A percentile compares a stretch with the other conserved stretches of the same genome.
phyloP scores from a whole-genome alignment of 2,888 invertebrate species.

The Brassicogethes aeneus region DNA sequence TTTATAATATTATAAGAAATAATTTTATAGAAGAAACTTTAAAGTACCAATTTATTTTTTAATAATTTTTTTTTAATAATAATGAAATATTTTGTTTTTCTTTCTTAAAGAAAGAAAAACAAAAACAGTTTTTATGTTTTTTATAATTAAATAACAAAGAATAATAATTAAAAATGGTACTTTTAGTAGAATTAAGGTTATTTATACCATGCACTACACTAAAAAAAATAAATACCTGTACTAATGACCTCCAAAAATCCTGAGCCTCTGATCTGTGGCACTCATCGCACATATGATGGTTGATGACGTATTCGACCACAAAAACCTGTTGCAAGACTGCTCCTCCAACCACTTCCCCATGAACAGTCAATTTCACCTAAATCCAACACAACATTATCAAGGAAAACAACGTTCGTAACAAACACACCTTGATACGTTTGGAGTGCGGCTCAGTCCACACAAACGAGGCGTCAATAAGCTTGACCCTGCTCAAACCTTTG shows the following conservation, averaged over 20 bases:
- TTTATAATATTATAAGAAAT: no score
- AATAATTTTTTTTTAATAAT: no score
- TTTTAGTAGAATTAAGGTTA: no score
- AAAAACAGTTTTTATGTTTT: no score
- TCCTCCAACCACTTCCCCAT: conserved; percentile 88
- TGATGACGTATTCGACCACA: conserved; percentile 85
- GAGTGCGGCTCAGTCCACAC: conserved; percentile 99
- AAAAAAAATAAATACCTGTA: no score
- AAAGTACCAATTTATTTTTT: no score
- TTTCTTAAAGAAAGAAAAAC: no score
- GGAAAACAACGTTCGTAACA: conserved; percentile 1
- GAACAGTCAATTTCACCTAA: conserved; percentile 82
- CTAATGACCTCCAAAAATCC: conserved; percentile 92
- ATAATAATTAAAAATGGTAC: no score
- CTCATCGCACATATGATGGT: conserved; percentile 94
- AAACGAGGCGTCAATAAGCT: conserved; percentile 92
- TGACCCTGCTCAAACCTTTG: conserved; percentile 80
- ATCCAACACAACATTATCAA: conserved; percentile 9
- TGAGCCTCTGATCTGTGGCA: conserved; percentile 97
- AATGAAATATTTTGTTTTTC: no score
- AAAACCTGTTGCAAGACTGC: conserved; percentile 91
- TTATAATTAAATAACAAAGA: no score
- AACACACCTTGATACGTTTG: conserved; percentile 78
- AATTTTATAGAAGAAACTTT: no score
- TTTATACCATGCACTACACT: no score